phyloP scores from a whole-genome alignment of 30 jellyfish, hydroid and myxozoan species.

The Mastigias papua region DNA sequence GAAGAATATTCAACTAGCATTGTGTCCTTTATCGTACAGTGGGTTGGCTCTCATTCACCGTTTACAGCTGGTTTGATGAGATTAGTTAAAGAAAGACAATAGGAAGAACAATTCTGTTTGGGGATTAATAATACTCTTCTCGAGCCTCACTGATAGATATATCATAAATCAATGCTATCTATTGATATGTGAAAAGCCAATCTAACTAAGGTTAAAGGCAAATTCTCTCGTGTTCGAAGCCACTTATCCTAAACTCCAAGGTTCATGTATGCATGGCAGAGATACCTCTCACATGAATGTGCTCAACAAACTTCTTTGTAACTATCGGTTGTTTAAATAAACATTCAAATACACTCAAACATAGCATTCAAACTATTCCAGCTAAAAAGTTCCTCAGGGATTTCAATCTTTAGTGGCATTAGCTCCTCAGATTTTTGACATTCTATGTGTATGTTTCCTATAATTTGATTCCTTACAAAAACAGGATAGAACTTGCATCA shows the following conservation, averaged over 20 bases:
- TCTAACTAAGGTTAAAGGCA: background rate
- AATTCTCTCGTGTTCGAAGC: background rate
- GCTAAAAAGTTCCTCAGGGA: too few relatives aligned
- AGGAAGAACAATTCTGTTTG: slow-evolving; percentile 35
- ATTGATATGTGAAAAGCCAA: background rate
- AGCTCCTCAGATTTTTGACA: too few relatives aligned
- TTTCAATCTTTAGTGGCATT: too few relatives aligned
- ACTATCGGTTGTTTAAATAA: too few relatives aligned
- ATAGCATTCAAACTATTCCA: too few relatives aligned
- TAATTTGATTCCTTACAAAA: too few relatives aligned
- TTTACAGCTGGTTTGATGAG: slow-evolving; percentile 41
- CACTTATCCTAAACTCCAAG: background rate
- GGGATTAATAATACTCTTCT: slow-evolving; percentile 18
- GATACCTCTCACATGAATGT: background rate
- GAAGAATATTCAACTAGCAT: slow-evolving; percentile 18
- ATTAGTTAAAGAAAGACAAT: slow-evolving; percentile 39
- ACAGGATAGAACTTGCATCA: too few relatives aligned
- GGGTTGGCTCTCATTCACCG: slow-evolving; percentile 47
- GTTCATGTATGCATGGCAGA: too few relatives aligned
- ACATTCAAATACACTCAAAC: too few relatives aligned
- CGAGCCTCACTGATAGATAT: slow-evolving; percentile 15
- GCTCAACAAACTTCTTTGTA: too few relatives aligned
- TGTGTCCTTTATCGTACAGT: slow-evolving; percentile 50
- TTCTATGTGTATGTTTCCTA: too few relatives aligned
- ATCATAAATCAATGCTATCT: background rate